Evolutionary conservation across 37 sponge, comb jelly and placozoan species (phyloP), one percentile per base, ranked within the genome.

Genomic region (Axinella damicornis): DNA sequence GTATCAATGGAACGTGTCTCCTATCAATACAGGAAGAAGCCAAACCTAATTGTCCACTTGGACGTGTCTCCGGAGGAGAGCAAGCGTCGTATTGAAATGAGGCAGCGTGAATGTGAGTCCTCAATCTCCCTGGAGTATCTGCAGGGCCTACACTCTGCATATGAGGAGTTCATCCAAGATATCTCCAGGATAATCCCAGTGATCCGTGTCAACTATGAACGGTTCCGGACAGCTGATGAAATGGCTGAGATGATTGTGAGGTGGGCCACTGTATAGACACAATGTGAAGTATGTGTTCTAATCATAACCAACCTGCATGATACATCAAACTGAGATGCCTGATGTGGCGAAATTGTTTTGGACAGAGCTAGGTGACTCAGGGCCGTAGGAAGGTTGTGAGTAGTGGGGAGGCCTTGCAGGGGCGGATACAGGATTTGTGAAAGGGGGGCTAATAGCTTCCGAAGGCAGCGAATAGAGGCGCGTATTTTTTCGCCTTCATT

Each of bases 51-150:
- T 35, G 96, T 97, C 41, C 96, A 97, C 56, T 88, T 97, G 57
- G 98, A 97, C 56, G 96, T 97, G 5, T 78, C 85, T 41, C 98
- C 98, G 5, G 89, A 90, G 65, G 98, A 97, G 90, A 95, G 98
- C 79, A 76, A 88, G 88, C 78, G 89, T 57, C 83, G 98, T 24
- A 95, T 97, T 25, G 83, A 87, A 18, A 80, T 86, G 78, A 83
- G 98, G 33, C 78, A 77, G 15, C 74, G 98, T 31, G 96, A 97
- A 65, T 95, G 96, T 57, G 98, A 97, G 83, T 88, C 92, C 19
- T 71, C 89, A 25, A 92, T 97, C 35, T 74, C 94, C 12, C 85
- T 97, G 22, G 96, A 97, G 2, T 97, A 97, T 52, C 87, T 97
- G 15, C 57, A 52, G 69, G 86, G 83, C 36, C 88, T 97, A 1